phyloP scores from a whole-genome alignment of 1,140 invertebrate genomes.

The Lordiphosa mommai region DNA sequence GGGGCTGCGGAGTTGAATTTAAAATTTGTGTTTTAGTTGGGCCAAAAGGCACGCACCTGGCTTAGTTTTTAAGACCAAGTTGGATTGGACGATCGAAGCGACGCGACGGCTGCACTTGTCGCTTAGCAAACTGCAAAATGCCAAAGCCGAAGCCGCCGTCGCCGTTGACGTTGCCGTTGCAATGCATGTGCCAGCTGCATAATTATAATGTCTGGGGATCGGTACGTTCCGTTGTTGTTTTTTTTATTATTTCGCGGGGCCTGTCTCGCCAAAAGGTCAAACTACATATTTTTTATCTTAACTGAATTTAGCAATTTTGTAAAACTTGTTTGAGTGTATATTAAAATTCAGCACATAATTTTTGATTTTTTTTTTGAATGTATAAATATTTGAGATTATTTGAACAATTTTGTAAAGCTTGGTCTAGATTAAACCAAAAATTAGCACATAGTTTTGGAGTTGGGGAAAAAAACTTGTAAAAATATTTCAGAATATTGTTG shows the following conservation, averaged over 20 bases:
- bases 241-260: no score
- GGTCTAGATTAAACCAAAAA: no score
- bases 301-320: no score
- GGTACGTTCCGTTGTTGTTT: constrained; percentile 19
- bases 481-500: no score
- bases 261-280: constrained; percentile 43
- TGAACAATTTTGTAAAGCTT: no score
- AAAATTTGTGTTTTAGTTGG: constrained; percentile 3
- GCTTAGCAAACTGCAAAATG: constrained; percentile 45
- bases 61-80: constrained; percentile 55
- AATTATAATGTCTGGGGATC: constrained; percentile 68
- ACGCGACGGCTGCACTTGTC: constrained; percentile 63
- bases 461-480: no score
- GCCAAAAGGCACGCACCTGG: constrained; percentile 58
- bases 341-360: no score
- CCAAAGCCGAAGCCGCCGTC: constrained; percentile 43
- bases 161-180: neutral
- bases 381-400: no score
- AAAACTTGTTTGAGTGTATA: no score
- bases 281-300: constrained; percentile 25
- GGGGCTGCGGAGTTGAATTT: constrained; percentile 6
- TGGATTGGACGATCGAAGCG: constrained; percentile 42
- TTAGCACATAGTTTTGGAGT: no score
- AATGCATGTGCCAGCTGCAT: constrained; percentile 66
- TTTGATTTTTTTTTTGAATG: no score